Base-by-base conservation (phyloP, 1,140 invertebrate genomes). In the Hypsibius dujardini region DNA sequence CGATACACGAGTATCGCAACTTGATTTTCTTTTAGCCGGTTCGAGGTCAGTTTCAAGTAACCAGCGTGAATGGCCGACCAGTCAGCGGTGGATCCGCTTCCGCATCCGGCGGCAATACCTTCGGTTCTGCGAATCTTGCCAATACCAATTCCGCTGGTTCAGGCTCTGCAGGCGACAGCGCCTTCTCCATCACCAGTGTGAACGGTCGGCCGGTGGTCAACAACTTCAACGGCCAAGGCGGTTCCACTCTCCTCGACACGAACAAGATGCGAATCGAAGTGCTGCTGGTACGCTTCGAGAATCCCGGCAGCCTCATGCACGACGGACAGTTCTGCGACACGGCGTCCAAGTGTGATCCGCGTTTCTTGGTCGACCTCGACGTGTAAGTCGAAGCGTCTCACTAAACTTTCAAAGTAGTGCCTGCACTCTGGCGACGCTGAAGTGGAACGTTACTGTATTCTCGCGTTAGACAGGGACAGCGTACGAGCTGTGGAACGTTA, bases 1-100 rank as follows among this genome's bases (percentile, higher is more conserved):
- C 28, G 28, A 28, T 28, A 28, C 28, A 28, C 28, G 28, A 28
- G 28, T 28, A 28, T 28, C 28, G 28, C 28, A 28, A 28, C 28
- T 56, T 56, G 50, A 7, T 56, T 12, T 56, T n/a, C n/a, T 56
- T 12, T 56, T 56, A 56, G 7, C n/a, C 7, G 50, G 50, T 56
- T 7, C 50, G n/a, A 56, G 50, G 62, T 15, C 62, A 67, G 45
- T 67, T 67, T 42, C 62, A 67, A 42, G 45, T 67, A 15, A 67
- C 62, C 62, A 67, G 62, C 45, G 62, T 67, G 12, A 67, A 67
- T 67, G 62, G 62, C 12, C 12, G 62, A 67, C 62, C 62, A 3
- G 42, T 42, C 62, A 67, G 42, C 62, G 50, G 50, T n/a, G 50
- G 50, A 7, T 56, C 50, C 7, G 7, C n/a, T 56, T 56, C 50